A percentile compares a stretch with the other conserved stretches of the same genome.
Evolutionary conservation across 2,888 invertebrate species (phyloP).

Genomic region (Villa cingulata): DNA sequence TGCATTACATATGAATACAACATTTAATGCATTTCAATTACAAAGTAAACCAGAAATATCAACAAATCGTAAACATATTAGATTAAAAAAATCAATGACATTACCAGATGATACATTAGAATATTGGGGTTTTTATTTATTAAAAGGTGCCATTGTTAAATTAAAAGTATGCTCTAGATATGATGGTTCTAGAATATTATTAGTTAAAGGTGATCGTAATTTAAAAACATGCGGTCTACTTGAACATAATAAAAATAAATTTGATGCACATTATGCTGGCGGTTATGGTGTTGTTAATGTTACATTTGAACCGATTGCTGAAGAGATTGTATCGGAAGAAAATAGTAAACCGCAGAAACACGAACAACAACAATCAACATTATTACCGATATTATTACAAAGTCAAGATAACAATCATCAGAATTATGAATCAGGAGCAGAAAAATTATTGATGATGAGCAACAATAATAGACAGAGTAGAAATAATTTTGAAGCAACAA

Average conservation of each 20-base stretch:
- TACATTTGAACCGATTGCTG: constrained; percentile 45
- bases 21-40: constrained; percentile 60
- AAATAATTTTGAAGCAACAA: no score
- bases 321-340: constrained; percentile 21
- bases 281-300: constrained; percentile 38
- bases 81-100: constrained; percentile 66
- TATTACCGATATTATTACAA: no score
- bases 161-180: constrained; percentile 68
- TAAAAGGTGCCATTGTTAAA: constrained; percentile 62
- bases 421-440: no score
- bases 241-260: constrained; percentile 52
- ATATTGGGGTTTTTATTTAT: constrained; percentile 77
- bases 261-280: constrained; percentile 40
- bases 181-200: constrained; percentile 64
- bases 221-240: constrained; percentile 64
- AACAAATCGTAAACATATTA: constrained; percentile 55
- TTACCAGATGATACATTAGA: constrained; percentile 74
- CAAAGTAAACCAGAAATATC: constrained; percentile 55
- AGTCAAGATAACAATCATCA: no score
- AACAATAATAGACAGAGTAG: no score
- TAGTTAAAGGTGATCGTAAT: constrained; percentile 66
- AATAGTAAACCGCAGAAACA: no score
- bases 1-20: constrained; percentile 59
- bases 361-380: no score
- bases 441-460: no score